Percentiles rank a stretch among this genome's conserved stretches.
Conservation (phyloP, 2,797 vertebrate genomes). For the Leptoclinus maculatus region DNA sequence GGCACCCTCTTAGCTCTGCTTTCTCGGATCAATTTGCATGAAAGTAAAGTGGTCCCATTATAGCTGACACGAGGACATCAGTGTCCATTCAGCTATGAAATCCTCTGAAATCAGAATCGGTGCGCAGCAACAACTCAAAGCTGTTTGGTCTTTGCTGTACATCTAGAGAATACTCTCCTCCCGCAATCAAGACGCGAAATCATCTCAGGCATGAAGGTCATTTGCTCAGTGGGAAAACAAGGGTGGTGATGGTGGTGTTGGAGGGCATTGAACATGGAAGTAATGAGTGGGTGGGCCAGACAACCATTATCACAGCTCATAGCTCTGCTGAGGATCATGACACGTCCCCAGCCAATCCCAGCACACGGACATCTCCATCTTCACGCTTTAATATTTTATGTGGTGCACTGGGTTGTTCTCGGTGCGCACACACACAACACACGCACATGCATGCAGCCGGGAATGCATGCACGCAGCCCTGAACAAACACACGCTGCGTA, state of each 20-base stretch:
- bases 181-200: constrained; percentile 72
- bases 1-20: constrained; percentile 61
- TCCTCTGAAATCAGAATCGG: constrained; percentile 79
- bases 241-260: constrained; percentile 43
- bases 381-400: constrained; percentile 94
- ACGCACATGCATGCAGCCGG: constrained; percentile 7
- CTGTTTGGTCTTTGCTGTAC: constrained; percentile 66
- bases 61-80: constrained; percentile 80
- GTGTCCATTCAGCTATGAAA: constrained; percentile 82
- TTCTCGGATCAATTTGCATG: constrained; percentile 81
- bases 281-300: constrained; percentile 79
- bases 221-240: constrained; percentile 77
- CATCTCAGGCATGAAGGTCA: constrained; percentile 82
- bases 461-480: constrained; percentile 6
- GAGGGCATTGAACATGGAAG: constrained; percentile 63
- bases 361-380: constrained; percentile 92
- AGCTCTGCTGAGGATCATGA: constrained; percentile 87
- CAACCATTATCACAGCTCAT: constrained; percentile 77
- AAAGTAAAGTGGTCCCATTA: constrained; percentile 82
- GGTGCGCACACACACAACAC: constrained; percentile 25
- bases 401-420: constrained; percentile 86
- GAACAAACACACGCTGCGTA: constrained; percentile 27
- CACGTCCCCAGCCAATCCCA: constrained; percentile 90
- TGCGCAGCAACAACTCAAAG: constrained; percentile 70
- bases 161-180: constrained; percentile 64